These are phyloP conservation scores for Eupelmus urozonus DNA, from an alignment of 2,888 invertebrate genomes.

Conservation along the genomic window DNA sequence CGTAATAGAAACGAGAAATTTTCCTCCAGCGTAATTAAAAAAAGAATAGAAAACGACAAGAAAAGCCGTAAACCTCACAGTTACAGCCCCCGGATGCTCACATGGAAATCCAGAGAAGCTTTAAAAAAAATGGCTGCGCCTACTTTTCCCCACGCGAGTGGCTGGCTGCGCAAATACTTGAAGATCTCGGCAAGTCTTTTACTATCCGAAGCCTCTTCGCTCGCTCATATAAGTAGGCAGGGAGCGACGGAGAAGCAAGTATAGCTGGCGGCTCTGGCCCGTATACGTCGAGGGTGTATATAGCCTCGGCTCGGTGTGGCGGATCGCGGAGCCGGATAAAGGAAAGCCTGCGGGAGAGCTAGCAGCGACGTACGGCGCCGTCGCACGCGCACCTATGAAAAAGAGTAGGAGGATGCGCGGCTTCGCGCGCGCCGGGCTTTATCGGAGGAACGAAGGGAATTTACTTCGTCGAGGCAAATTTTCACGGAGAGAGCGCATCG, in stretches of 20 bases:
- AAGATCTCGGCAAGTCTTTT: constrained; percentile 47
- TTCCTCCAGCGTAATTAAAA: neutral
- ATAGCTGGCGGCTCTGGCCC: neutral
- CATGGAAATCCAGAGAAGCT: neutral
- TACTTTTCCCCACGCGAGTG: constrained; percentile 14
- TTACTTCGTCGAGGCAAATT: constrained; percentile 36
- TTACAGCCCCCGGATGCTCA: neutral
- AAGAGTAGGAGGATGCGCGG: constrained; percentile 1
- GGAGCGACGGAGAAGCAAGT: neutral
- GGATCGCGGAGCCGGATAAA: neutral
- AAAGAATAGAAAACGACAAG: neutral
- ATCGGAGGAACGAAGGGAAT: constrained; percentile 31
- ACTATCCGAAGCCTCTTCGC: constrained; percentile 34
- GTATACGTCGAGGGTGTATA: no score
- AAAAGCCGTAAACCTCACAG: neutral
- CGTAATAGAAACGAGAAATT: no score
- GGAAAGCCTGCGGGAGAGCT: neutral
- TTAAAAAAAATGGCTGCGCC: constrained; percentile 15
- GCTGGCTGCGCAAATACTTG: constrained; percentile 24
- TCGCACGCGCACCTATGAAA: neutral
- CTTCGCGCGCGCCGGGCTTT: constrained; percentile 1
- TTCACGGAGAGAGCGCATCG: constrained; percentile 27
- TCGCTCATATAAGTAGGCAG: constrained; percentile 14
- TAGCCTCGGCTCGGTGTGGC: no score
- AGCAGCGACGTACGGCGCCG: neutral